Evolutionary conservation across 1,140 invertebrate species (phyloP), one percentile per base, ranked within the genome.

Genomic region (Megalopta genalis): DNA sequence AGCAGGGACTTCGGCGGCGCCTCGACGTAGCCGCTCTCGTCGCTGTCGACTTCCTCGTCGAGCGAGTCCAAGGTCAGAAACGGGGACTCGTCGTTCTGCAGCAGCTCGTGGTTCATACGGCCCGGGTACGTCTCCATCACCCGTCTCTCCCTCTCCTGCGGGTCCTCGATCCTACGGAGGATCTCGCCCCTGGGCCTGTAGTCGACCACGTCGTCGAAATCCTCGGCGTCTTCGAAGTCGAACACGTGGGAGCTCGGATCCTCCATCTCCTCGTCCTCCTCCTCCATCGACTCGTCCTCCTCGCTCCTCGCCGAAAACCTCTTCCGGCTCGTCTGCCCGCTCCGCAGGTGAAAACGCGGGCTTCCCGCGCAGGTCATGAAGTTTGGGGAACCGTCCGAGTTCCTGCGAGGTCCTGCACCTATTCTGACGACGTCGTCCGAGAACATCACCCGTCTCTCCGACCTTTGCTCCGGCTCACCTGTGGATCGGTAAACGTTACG

Each of bases 21-120:
- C 84, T 94, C 94, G 32, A 94, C 94, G 86, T 94, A 94, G 42
- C 94, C 94, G 75, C 93, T 94, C 80, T 94, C 94, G 83, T 94
- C 94, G 86, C 94, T 94, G 83, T 92, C 92, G 49, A 85, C 91
- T 59, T 90, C 92, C 70, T 92, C 91, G 70, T 91, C 90, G 0
- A 92, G 85, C 8, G 90, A 90, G 78, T 91, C 91, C 21, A 92
- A 63, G 2, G 86, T 90, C 42, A 90, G 69, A 74, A 92, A 93
- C 6, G 78, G 79, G 0, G 69, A 72, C 2, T 89, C 87, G 12
- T 87, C 87, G 37, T 74, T 80, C 32, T 84, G 83, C 25, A 85
- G 16, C n/a, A 84, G 25, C 16, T 91, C 84, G 23, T 85, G 81
- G 12, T 59, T 70, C 65, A 84, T 73, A 16, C 81, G 71, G 4